phyloP scores from a whole-genome alignment of 2,797 vertebrate genomes.

The Rhinella marina region DNA sequence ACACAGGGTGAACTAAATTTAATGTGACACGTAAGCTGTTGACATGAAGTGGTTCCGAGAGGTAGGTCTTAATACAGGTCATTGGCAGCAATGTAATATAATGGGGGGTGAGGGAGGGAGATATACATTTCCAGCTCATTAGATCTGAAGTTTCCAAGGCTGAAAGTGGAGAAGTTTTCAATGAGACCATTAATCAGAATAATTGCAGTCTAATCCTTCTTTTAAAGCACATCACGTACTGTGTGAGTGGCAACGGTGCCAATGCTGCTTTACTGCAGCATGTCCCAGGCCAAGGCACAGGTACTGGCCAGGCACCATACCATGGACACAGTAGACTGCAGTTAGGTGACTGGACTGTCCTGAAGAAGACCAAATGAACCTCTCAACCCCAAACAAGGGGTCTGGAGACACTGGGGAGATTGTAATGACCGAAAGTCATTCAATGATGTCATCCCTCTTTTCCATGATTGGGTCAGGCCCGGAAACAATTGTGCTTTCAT shows the following conservation, averaged over 20 bases:
- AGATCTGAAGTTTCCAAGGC: background rate
- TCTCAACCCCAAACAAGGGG: too few relatives aligned
- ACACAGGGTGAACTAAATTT: background rate
- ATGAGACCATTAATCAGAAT: slow-evolving; percentile 30
- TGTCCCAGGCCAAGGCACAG: background rate
- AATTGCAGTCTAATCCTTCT: slow-evolving; percentile 50
- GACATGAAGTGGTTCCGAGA: background rate
- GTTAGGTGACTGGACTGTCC: background rate
- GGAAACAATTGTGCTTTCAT: background rate
- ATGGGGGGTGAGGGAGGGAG: background rate
- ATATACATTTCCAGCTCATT: slow-evolving; percentile 35
- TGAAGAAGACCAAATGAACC: background rate
- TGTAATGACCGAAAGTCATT: background rate
- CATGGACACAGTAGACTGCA: background rate
- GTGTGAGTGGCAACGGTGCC: background rate
- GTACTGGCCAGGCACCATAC: background rate
- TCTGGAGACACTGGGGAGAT: background rate
- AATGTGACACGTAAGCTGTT: background rate
- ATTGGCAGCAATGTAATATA: slow-evolving; percentile 7
- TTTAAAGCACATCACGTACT: slow-evolving; percentile 38
- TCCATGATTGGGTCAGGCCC: background rate
- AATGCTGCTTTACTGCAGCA: background rate
- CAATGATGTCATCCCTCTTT: background rate
- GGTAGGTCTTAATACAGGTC: background rate
- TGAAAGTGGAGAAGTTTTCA: slow-evolving; percentile 43